Conservation (phyloP, 2,113 vertebrate species). For the Variabilichromis moorii region DNA sequence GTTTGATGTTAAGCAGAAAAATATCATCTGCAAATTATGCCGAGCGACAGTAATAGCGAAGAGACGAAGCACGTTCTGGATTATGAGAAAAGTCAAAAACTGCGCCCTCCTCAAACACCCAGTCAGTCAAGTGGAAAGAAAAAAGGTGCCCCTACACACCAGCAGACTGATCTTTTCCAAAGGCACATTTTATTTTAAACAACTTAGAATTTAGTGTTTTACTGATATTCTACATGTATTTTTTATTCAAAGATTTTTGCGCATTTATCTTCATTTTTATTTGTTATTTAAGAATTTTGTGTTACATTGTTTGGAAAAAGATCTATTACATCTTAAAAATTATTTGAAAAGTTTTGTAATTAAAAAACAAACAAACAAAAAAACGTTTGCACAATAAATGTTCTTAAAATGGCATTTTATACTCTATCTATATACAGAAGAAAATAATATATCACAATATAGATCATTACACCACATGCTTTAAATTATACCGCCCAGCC, state of each 20-base stretch:
- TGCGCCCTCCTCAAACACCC: neutral
- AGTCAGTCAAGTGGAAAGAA: neutral
- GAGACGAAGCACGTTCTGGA: neutral
- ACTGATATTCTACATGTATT: neutral
- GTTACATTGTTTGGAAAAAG: neutral
- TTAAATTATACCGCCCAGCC: neutral
- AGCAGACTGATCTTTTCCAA: neutral
- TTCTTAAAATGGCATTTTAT: neutral
- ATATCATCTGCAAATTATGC: neutral
- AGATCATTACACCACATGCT: neutral
- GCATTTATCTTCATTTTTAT: neutral
- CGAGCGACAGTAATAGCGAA: accelerated
- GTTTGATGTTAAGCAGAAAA: neutral
- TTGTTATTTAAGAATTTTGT: neutral
- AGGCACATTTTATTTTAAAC: neutral
- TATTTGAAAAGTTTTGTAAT: neutral
- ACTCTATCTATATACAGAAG: neutral
- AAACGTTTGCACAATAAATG: neutral
- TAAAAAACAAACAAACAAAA: neutral
- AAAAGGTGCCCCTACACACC: neutral
- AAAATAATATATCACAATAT: neutral
- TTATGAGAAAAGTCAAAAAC: neutral
- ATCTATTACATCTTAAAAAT: neutral
- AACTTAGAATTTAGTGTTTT: neutral
- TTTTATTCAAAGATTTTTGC: neutral